phyloP scores from a whole-genome alignment of 2,113 vertebrate genomes.

The Podarcis muralis region DNA sequence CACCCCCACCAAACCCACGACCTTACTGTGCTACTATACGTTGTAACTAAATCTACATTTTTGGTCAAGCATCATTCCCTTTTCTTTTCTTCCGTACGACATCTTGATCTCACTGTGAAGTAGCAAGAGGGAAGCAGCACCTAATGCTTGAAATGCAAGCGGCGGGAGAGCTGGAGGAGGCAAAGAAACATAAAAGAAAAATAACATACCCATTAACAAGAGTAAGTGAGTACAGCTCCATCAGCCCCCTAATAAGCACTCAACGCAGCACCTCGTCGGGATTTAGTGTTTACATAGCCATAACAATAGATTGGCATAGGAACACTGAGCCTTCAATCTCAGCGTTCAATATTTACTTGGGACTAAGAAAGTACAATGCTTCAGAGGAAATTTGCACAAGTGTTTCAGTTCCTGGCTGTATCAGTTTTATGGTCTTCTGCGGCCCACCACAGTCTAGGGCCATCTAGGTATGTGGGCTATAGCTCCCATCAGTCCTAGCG shows the following conservation, averaged over 20 bases:
- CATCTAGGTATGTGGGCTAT: neutral
- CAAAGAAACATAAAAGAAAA: conserved; percentile 11
- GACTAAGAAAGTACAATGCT: conserved; percentile 9
- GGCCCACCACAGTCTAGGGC: neutral
- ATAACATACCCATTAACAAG: conserved; percentile 6
- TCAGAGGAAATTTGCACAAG: conserved; percentile 31
- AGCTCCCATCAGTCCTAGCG: neutral
- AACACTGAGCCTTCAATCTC: conserved; percentile 8
- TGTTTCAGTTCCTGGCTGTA: conserved; percentile 14
- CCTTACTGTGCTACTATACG: neutral
- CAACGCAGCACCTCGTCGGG: neutral
- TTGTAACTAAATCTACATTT: neutral
- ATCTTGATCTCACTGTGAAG: neutral
- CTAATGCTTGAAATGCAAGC: neutral
- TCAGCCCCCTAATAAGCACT: conserved; percentile 16
- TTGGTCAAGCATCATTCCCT: neutral
- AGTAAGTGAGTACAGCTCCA: neutral
- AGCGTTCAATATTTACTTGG: neutral
- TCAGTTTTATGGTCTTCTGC: neutral
- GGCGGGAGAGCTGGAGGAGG: neutral
- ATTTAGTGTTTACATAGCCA: neutral
- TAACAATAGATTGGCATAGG: conserved; percentile 16
- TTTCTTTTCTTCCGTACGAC: rapidly evolving
- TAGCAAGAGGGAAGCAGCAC: neutral
- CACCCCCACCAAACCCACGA: neutral